phyloP scores from a whole-genome alignment of 2,888 invertebrate genomes.

The Zele albiditarsus region DNA sequence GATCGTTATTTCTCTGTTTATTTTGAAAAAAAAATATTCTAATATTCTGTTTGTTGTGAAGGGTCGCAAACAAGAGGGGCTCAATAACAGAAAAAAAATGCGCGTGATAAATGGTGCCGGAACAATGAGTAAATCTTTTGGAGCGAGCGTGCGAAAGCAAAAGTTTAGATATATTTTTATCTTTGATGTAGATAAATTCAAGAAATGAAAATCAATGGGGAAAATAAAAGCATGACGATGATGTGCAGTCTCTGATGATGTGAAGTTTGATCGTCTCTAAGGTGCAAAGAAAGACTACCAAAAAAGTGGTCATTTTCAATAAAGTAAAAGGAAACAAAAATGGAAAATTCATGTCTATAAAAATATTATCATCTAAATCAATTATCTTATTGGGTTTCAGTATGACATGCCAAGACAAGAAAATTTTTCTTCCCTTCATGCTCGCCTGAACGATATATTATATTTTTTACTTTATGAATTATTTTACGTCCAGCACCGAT shows the following conservation, averaged over 20 bases:
- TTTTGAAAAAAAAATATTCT: neutral
- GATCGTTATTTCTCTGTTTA: neutral
- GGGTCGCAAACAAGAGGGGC: neutral
- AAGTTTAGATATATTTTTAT: constrained; percentile 1
- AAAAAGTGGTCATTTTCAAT: neutral
- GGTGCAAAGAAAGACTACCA: neutral
- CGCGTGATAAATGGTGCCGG: constrained; percentile 9
- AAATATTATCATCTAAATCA: neutral
- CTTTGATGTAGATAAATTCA: neutral
- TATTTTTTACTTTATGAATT: constrained; percentile 29
- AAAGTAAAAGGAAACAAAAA: neutral
- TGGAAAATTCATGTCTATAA: constrained; percentile 12
- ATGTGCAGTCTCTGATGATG: constrained; percentile 38
- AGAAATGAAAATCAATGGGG: neutral
- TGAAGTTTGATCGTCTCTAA: neutral
- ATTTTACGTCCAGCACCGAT: constrained; percentile 22
- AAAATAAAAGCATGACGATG: constrained; percentile 8
- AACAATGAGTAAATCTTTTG: neutral
- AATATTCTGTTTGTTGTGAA: neutral
- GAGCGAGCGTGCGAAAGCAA: neutral
- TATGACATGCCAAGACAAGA: neutral
- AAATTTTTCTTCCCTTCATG: constrained; percentile 18
- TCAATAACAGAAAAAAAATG: neutral
- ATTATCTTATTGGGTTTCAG: neutral
- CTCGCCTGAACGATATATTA: constrained; percentile 12